Evolutionary conservation across 2,797 vertebrate genomes (phyloP), one percentile per base, ranked within the genome.

Genomic region (Manis javanica): DNA sequence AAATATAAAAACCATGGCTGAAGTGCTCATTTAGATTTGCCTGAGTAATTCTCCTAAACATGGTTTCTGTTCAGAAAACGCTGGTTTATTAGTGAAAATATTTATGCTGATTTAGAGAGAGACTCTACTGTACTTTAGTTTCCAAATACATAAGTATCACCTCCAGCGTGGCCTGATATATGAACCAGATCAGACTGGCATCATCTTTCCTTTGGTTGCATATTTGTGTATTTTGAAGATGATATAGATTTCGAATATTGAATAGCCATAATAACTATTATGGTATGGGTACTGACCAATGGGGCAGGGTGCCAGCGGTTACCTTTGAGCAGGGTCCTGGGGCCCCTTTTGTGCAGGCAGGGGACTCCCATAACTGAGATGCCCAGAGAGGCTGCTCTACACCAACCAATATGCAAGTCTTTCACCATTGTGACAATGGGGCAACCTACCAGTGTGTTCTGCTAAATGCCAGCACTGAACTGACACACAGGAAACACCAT

Each of bases 41-140:
- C 34, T 66, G 61, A 72, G 21, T 92, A 81, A 88, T 55, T 83
- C 68, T 51, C 34, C 49, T 23, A 34, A 55, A 87, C 49, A 63
- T 1, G 21, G 29, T 51, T 85, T 90, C 77, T 61, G 37, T 95
- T 68, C 68, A 77, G 88, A 81, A 34, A 84, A 18, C 21, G 5
- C 39, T 24, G 29, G 42, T 31, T 93, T 87, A 90, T n/a, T 88
- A 75, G 55, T 37, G 71, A 96, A 46, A 77, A 85, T 84, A 92
- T 69, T 57, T 77, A 72, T 74, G 79, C 59, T 93, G 77, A 94
- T 91, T 85, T 66, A 88, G 34, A 59, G 46, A 84, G 29, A 84
- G 46, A 82, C 1, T 63, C 34, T 34, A 37, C 31, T 69, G 29
- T 39, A 23, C 18, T 90, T 96, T 74, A 46, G 4, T 66, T 88